Conservation (phyloP, 2,797 vertebrate genomes). For the Fratercula arctica region DNA sequence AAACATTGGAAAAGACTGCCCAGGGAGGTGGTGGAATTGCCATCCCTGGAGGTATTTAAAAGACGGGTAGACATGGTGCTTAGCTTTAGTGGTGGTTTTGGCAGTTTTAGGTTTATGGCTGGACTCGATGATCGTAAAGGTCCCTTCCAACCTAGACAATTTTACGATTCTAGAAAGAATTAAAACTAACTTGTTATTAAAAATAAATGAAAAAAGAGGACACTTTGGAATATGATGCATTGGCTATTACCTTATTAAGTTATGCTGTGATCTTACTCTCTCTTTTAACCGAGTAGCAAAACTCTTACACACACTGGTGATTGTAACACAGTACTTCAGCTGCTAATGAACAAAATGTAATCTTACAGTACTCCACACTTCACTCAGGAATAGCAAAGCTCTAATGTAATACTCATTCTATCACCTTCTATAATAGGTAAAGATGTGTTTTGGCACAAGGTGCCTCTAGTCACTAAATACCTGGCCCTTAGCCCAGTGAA, state of each 20-base stretch:
- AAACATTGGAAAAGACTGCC: background rate
- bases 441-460: conserved; percentile 43
- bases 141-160: background rate
- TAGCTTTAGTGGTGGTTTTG: background rate
- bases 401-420: background rate
- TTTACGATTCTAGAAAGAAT: background rate
- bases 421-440: conserved; percentile 14
- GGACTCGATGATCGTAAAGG: background rate
- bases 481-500: conserved; percentile 15
- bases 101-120: background rate
- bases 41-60: background rate
- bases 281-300: background rate
- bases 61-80: background rate
- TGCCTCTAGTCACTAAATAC: background rate
- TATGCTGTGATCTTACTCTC: background rate
- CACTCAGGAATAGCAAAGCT: background rate
- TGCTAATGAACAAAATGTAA: background rate
- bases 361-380: background rate
- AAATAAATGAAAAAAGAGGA: background rate
- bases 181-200: background rate
- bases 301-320: background rate
- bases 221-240: background rate
- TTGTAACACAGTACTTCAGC: background rate
- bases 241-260: background rate
- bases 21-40: background rate